Base-by-base conservation (phyloP, 64 coral and sea anemone genomes). In the Stichodactyla helianthus region DNA sequence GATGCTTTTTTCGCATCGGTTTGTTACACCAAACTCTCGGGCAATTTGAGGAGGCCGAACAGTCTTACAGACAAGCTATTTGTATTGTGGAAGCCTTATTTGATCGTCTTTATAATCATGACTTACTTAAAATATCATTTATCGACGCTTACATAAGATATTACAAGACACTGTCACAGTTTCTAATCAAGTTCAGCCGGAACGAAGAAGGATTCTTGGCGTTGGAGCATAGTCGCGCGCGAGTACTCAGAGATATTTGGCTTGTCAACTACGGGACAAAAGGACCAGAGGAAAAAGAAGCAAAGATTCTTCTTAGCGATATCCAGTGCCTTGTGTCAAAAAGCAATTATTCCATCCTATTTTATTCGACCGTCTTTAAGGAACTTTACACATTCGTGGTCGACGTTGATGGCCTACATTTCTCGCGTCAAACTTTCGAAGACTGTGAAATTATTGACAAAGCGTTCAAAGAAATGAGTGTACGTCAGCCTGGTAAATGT, bases 41-140 rank as follows among this genome's bases (percentile, higher is more conserved):
- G 0, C 19, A 71, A 22, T 23, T 10, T 5, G 10, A 71, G n/a
- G 65, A 71, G 65, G 65, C 65, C 6, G 65, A 71, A 7, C 8
- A 71, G 23, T 71, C 65, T 71, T 71, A 71, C 65, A 71, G 22
- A 71, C 19, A 71, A 71, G 65, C 20, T 71, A 25, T 71, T 71
- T 7, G n/a, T 5, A 0, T 22, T 11, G 5, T 71, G 5, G 65
- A 71, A 71, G 20, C 1, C 6, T n/a, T 71, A 6, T 26, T 71
- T 71, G 65, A 71, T 71, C 19, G 19, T 26, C 65, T 71, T 7
- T 11, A 23, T 71, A 22, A 25, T 19, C 6, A 71, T 71, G 65
- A 71, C n/a, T 5, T 25, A 19, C 65, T 71, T 19, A 71, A 20
- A 10, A 71, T 71, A 71, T 25, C 20, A n/a, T 71, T 71, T 26